phyloP scores from a whole-genome alignment of 2,113 vertebrate genomes.

The Edolisoma coerulescens region DNA sequence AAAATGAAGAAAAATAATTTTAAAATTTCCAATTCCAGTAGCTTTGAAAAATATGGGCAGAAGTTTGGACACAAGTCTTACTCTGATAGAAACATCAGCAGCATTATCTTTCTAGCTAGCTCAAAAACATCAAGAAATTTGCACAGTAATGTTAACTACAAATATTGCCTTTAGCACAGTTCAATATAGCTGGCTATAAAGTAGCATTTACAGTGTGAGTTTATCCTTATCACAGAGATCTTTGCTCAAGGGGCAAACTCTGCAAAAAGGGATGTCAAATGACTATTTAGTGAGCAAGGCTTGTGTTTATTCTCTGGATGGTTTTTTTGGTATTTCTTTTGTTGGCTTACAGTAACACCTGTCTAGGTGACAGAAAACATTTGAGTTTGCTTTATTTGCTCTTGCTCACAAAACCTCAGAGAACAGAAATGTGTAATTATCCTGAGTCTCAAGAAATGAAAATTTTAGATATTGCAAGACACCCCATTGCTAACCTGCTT shows the following conservation, averaged over 20 bases:
- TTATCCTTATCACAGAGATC: constrained; percentile 10
- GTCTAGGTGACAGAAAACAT: constrained; percentile 37
- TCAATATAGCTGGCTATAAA: not conserved
- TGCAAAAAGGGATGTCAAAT: constrained; percentile 30
- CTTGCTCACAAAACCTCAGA: constrained; percentile 3
- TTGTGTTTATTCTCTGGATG: not conserved
- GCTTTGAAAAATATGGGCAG: not conserved
- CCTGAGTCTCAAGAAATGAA: not conserved
- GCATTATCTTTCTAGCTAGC: not conserved
- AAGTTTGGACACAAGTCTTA: not conserved
- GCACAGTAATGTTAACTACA: not conserved
- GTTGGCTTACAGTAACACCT: constrained; percentile 54
- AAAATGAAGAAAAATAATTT: not conserved
- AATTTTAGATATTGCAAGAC: not conserved
- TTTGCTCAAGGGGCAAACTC: not conserved
- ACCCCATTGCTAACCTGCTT: not conserved
- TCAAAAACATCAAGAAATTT: not conserved
- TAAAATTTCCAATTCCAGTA: not conserved
- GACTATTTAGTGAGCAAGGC: not conserved
- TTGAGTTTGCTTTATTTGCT: constrained; percentile 38
- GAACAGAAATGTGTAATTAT: constrained; percentile 5
- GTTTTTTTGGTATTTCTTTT: constrained; percentile 42
- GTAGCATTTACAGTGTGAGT: not conserved
- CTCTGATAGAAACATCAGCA: not conserved
- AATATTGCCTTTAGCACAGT: constrained; percentile 21